phyloP scores from a whole-genome alignment of 1,140 invertebrate species.

The Caerostris darwini region DNA sequence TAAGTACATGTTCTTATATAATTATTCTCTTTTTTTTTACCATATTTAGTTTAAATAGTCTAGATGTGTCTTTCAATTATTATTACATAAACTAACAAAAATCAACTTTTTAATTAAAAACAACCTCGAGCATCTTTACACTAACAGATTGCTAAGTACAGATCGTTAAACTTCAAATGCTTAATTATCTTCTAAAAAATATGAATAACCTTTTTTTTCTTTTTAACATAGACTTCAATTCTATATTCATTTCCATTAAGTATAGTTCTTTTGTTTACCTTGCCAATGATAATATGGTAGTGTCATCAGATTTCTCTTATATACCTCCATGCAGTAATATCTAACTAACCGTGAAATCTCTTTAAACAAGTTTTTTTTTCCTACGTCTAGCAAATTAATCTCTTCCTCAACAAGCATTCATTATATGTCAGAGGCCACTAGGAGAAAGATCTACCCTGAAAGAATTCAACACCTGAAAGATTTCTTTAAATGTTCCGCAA shows the following conservation, averaged over 20 bases:
- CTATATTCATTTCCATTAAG: background rate
- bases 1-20: too few species aligned
- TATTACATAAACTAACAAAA: too few species aligned
- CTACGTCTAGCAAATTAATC: background rate
- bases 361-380: conserved; percentile 18
- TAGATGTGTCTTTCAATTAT: too few species aligned
- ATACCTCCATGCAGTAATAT: background rate
- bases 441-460: background rate
- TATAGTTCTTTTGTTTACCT: background rate
- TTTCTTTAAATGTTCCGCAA: background rate
- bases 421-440: background rate
- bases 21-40: too few species aligned
- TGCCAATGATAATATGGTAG: background rate
- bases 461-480: conserved; percentile 3
- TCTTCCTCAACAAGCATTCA: conserved; percentile 1
- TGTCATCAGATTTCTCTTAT: background rate
- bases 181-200: background rate
- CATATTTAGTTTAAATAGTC: too few species aligned
- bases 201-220: background rate
- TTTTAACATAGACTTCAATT: background rate
- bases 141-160: background rate
- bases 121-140: background rate
- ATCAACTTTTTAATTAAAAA: background rate
- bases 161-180: background rate
- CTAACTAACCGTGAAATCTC: conserved; percentile 14